Percentiles rank a stretch among this genome's conserved stretches.
phyloP scores from a whole-genome alignment of 2,797 vertebrate genomes.

The Clamator glandarius region DNA sequence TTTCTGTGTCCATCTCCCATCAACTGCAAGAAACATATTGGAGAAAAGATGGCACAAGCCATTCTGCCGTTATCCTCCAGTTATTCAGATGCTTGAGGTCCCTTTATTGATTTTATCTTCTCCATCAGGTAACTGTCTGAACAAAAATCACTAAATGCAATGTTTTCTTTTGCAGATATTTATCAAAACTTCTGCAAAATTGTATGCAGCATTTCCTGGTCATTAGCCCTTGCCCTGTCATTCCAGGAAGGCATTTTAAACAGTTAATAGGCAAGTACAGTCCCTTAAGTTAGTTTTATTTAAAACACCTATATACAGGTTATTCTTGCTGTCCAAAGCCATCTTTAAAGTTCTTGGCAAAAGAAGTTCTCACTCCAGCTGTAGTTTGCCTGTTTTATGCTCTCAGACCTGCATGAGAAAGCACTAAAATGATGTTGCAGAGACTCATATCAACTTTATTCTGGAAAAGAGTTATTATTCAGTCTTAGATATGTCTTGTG shows the following conservation, averaged over 20 bases:
- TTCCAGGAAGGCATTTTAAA: not conserved
- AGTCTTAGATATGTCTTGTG: not conserved
- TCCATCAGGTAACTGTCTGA: too few relatives aligned
- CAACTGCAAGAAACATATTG: not conserved
- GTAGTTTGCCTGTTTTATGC: not conserved
- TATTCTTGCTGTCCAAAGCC: not conserved
- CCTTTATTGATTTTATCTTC: not conserved
- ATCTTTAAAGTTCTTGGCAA: not conserved
- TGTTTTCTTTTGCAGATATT: not conserved
- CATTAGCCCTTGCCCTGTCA: not conserved
- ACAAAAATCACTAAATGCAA: not conserved
- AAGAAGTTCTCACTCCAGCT: not conserved
- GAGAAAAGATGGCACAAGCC: not conserved
- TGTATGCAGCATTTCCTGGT: accelerated
- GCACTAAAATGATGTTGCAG: not conserved
- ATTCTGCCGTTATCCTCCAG: not conserved
- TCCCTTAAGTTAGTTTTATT: not conserved
- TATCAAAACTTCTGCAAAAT: not conserved
- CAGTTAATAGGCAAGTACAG: not conserved
- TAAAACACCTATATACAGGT: not conserved
- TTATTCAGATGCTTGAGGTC: not conserved
- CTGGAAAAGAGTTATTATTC: not conserved
- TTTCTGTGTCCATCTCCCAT: not conserved
- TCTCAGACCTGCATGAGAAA: not conserved
- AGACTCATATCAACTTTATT: not conserved